These are phyloP conservation scores for Trachelus troglodyta DNA, from an alignment of 2,888 invertebrate genomes.

Conservation along the genomic window DNA sequence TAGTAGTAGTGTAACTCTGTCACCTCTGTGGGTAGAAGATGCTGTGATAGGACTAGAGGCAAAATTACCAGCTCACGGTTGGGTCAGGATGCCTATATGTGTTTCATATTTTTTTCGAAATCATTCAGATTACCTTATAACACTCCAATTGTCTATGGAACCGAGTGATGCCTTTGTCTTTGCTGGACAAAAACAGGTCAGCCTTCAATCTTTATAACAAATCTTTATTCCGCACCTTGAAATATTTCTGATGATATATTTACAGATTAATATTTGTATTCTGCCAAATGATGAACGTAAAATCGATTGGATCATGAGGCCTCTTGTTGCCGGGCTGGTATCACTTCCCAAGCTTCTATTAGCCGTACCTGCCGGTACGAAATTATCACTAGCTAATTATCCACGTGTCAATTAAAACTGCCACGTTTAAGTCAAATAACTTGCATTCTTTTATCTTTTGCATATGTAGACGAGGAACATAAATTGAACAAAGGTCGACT, in stretches of 20 bases:
- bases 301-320: conserved; percentile 83
- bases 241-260: conserved; percentile 11
- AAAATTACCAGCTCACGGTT: conserved; percentile 79
- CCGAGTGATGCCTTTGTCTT: conserved; percentile 94
- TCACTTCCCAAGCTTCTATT: conserved; percentile 69
- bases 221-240: conserved; percentile 3
- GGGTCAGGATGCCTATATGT: conserved; percentile 78
- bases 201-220: neutral
- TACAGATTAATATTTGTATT: conserved; percentile 64
- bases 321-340: conserved; percentile 74
- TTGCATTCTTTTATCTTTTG: conserved; percentile 8
- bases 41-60: conserved; percentile 73
- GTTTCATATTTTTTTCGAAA: conserved; percentile 79
- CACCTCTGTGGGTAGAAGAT: conserved; percentile 72
- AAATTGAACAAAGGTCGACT: conserved; percentile 68
- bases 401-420: conserved; percentile 64
- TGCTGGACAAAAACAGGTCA: conserved; percentile 91
- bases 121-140: conserved; percentile 77
- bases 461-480: conserved; percentile 56
- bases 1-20: conserved; percentile 70
- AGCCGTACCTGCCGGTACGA: conserved; percentile 62
- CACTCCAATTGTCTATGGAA: conserved; percentile 81
- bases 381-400: conserved; percentile 51
- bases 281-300: conserved; percentile 73
- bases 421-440: conserved; percentile 71